These are phyloP conservation scores for Chiroxiphia lanceolata DNA, from an alignment of 2,797 vertebrate genomes.

Conservation along the genomic window DNA sequence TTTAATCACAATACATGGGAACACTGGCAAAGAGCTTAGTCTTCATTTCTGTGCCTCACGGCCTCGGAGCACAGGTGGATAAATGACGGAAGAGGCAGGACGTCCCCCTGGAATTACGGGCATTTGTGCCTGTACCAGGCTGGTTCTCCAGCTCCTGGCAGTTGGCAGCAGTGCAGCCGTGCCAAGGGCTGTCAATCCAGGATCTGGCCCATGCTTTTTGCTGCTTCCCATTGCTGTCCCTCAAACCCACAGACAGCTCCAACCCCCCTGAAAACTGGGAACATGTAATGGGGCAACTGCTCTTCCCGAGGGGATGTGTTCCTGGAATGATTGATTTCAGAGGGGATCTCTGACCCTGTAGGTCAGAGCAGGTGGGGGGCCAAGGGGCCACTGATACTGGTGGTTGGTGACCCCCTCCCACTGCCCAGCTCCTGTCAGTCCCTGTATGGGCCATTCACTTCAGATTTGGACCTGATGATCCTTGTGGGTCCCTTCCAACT, in stretches of 20 bases:
- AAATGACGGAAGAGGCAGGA: neutral
- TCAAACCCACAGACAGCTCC: neutral
- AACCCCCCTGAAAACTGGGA: too few relatives aligned
- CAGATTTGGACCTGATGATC: neutral
- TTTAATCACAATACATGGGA: neutral
- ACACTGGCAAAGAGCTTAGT: neutral
- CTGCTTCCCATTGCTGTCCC: neutral
- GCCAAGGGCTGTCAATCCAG: neutral
- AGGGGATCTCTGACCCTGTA: neutral
- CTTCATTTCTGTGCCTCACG: neutral
- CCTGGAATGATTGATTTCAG: rapidly evolving
- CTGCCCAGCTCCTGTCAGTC: neutral
- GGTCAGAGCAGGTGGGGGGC: neutral
- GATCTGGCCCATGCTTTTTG: neutral
- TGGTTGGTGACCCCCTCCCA: neutral
- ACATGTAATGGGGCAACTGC: rapidly evolving
- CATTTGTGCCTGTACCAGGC: too few relatives aligned
- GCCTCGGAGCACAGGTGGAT: neutral
- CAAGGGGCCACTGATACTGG: neutral
- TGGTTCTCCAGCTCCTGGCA: neutral
- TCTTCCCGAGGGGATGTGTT: rapidly evolving
- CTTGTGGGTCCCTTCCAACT: neutral
- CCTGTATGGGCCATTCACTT: neutral
- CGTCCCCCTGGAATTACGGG: rapidly evolving
- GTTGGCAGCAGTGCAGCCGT: rapidly evolving